Evolutionary conservation across 2,888 invertebrate genomes (phyloP).

Genomic region (Cephus rjabovi): DNA sequence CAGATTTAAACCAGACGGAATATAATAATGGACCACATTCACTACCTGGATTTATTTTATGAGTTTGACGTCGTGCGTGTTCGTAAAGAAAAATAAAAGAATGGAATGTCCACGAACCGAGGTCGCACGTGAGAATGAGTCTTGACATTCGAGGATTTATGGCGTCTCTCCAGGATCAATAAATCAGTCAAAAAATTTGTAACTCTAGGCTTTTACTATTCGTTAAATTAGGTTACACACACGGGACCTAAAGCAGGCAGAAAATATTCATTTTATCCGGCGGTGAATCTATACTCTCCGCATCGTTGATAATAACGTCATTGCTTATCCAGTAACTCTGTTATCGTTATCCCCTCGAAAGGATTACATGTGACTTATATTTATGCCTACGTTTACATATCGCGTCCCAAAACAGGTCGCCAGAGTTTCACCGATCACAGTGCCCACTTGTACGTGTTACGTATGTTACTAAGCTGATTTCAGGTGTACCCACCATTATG

Average conservation of each 20-base stretch:
- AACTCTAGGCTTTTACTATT: not conserved
- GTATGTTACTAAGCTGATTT: not conserved
- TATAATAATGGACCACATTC: not conserved
- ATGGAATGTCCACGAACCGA: not conserved
- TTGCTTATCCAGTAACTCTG: not conserved
- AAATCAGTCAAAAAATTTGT: not conserved
- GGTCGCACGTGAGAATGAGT: not conserved
- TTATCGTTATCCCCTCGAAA: not conserved
- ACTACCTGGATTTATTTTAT: not conserved
- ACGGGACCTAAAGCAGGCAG: not conserved
- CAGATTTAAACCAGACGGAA: not conserved
- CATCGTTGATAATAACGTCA: not conserved
- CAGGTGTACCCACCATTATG: not conserved
- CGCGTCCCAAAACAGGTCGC: not conserved
- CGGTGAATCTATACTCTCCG: not conserved
- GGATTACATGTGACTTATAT: not conserved
- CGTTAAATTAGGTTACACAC: not conserved
- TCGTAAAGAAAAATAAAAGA: not conserved
- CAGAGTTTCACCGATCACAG: not conserved
- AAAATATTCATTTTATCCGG: not conserved
- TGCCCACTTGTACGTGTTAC: not conserved
- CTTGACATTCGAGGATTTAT: not conserved
- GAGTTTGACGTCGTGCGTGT: not conserved
- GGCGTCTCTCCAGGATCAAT: not conserved
- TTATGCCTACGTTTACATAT: not conserved